Base-by-base conservation (phyloP, 2,113 vertebrate genomes). In the Tupaia tana region DNA sequence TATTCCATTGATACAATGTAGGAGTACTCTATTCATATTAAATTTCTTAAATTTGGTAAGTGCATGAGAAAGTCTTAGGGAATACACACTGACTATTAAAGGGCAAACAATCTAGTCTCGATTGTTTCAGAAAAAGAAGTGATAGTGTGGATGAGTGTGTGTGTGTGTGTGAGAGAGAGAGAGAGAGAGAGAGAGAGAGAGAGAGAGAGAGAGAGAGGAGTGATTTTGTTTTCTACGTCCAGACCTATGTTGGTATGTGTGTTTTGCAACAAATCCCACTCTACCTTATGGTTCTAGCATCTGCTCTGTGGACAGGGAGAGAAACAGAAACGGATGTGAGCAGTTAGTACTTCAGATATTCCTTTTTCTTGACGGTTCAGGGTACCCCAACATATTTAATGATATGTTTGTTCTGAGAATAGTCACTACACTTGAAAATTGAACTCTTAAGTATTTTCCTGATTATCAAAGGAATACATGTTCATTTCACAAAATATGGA, bases 361-460 rank as follows among this genome's bases (percentile, higher is more conserved):
- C 52, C 43, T 83, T 92, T 96, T 86, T 86, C 74, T 80, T 86
- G 8, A 91, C 73, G 16, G 59, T 75, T 92, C 93, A 92, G 22
- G 34, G 8, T 64, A 61, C 19, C 25, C 2, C 75, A 92, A 90
- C 87, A 74, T 66, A 93, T 88, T 92, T 93, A 81, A 66, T 43
- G 79, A 83, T 87, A 85, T 7, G 9, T 89, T 86, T 79, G 34
- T 43, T 78, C 31, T 69, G 54, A 94, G 29, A 31, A 84, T 58
- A 74, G 29, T 84, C 24, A 86, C 70, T 75, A 22, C 64, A 81
- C 94, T 71, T 71, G 70, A 92, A 80, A 88, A 70, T 25, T 15
- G 11, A 18, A 52, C 31, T 85, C 86, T 84, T 79, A 16, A 74
- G 86, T 69, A 63, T 58, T 54, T 15, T 11, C 22, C 12, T 74